A percentile compares a stretch with the other conserved stretches of the same genome.
Conservation (phyloP, 2,113 vertebrate species). For the Ammospiza nelsoni region DNA sequence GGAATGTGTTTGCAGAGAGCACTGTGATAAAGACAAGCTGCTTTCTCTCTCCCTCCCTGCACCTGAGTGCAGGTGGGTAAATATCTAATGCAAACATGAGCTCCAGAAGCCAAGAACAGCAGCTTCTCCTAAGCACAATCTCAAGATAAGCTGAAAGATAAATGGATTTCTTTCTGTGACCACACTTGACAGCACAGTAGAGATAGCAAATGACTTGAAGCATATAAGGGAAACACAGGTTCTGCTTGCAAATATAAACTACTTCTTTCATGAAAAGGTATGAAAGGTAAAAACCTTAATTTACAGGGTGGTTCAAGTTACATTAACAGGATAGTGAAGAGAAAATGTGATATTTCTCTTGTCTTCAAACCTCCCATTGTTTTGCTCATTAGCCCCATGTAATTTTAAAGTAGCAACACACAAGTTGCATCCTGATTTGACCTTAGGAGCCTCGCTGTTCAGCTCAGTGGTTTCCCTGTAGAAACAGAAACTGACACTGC, state of each 20-base stretch:
- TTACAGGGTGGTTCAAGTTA: not conserved
- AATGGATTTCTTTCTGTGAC: not conserved
- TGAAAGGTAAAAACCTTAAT: not conserved
- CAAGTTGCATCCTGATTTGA: conserved; percentile 74
- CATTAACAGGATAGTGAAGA: not conserved
- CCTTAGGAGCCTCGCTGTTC: conserved; percentile 77
- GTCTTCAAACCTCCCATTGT: not conserved
- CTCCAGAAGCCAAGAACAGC: not conserved
- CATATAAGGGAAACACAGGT: not conserved
- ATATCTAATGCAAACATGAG: not conserved
- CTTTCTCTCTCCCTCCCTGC: not conserved
- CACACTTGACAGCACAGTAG: not conserved
- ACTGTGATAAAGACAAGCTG: not conserved
- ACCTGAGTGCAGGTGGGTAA: not conserved
- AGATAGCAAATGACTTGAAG: not conserved
- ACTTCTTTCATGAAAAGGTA: not conserved
- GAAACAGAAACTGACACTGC: conserved; percentile 74
- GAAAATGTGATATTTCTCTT: not conserved
- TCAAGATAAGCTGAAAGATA: not conserved
- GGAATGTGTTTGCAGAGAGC: not conserved
- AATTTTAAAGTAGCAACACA: conserved; percentile 21
- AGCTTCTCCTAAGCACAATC: not conserved
- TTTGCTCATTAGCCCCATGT: not conserved
- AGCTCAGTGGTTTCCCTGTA: conserved; percentile 79
- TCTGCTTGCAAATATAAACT: not conserved